A percentile compares a stretch with the other conserved stretches of the same genome.
These are phyloP conservation scores for Rotaria macrura DNA, from an alignment of 2,888 invertebrate genomes.

Conservation along the genomic window DNA sequence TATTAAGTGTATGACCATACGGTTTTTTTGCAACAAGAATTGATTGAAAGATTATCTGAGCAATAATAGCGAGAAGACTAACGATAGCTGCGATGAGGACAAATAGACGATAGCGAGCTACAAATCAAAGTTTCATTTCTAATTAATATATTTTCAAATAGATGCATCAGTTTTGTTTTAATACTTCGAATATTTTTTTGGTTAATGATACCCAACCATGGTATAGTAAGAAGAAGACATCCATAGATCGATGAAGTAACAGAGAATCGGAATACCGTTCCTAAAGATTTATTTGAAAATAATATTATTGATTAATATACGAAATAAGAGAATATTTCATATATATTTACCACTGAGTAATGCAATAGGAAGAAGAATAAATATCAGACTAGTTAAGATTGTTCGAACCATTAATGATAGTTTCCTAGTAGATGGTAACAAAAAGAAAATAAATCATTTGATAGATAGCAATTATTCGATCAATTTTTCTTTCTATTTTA, in stretches of 20 bases:
- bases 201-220: neutral
- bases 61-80: conserved; percentile 39
- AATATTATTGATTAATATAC: neutral
- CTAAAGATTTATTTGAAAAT: neutral
- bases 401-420: neutral
- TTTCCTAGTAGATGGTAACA: neutral
- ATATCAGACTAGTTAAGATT: neutral
- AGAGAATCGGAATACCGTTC: neutral
- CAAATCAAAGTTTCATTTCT: too few species aligned
- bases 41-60: conserved; percentile 38
- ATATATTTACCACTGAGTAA: neutral
- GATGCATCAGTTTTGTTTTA: neutral
- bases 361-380: neutral
- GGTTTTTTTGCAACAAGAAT: conserved; percentile 33
- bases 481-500: neutral
- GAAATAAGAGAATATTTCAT: too few species aligned
- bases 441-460: neutral
- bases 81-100: conserved; percentile 39
- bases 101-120: conserved; percentile 41
- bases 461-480: neutral
- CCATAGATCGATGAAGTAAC: neutral
- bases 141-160: conserved; percentile 12
- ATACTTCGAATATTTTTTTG: neutral
- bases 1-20: conserved; percentile 27
- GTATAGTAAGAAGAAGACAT: neutral